Base-by-base conservation (phyloP, 2,113 vertebrate genomes). In the Rhinichthys klamathensis region DNA sequence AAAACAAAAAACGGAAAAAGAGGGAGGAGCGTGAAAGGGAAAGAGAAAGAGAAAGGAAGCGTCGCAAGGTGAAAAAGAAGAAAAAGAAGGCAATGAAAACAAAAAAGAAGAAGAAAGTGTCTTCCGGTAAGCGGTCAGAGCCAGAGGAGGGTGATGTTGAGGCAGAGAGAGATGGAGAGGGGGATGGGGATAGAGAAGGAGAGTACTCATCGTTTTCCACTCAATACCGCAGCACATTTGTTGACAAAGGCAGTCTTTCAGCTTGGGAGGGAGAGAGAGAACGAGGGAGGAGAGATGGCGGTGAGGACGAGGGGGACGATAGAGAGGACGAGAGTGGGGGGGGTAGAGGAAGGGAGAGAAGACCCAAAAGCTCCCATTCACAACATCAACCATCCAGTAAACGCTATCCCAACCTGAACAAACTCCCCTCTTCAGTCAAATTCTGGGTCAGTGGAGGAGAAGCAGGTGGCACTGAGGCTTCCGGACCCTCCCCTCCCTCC, bases 381-480 rank as follows among this genome's bases (percentile, higher is more conserved):
- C 91, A 93, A 79, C 92, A 93, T 51, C 92, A 90, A 16, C 84
- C 91, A 9, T 87, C 92, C 9, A 92, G 77, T 89, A 95, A 94
- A 69, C 93, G 92, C 76, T 95, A 95, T 86, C 91, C 94, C 1
- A 95, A 95, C 89, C 91, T 95, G 15, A 92, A 94, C 87, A 95
- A 95, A 87, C 92, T 95, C n/a, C 95, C 95, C 2, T 90, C 95
- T 0, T 95, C 95, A 0, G 95, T 95, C 44, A 95, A 95, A 89
- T 95, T 95, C 85, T 95, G 94, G 95, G 93, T 95, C 15, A 91
- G 90, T n/a, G 91, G 94, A 23, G 92, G 92, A 76, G 92, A 92
- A 11, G 78, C 85, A 69, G 85, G 92, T 83, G 92, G 91, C 18
- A 86, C 86, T 46, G 87, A 89, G 16, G 91, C 88, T 25, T 88